Evolutionary conservation across 2,113 vertebrate genomes (phyloP).

Genomic region (Caranx melampygus): DNA sequence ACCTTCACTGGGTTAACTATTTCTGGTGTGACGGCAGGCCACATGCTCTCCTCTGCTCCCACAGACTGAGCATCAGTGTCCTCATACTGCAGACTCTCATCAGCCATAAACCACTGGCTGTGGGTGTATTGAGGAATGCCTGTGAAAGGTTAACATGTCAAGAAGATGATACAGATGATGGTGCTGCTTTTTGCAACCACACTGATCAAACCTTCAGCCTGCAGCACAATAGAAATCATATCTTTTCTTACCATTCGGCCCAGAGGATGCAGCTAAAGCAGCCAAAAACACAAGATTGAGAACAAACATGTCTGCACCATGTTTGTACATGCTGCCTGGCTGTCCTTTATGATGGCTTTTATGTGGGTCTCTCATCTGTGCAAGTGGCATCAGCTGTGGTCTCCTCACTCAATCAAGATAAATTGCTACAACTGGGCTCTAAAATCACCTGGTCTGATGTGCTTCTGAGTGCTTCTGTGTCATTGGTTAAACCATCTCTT

Average conservation of each 20-base stretch:
- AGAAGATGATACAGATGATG: neutral
- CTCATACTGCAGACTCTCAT: neutral
- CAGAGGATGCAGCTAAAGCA: constrained; percentile 12
- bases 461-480: constrained; percentile 1
- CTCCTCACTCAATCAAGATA: constrained; percentile 57
- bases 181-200: neutral
- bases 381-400: constrained; percentile 70
- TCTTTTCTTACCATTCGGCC: constrained; percentile 55
- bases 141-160: neutral
- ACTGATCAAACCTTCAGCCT: neutral
- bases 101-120: constrained; percentile 11
- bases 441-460: neutral
- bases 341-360: constrained; percentile 25
- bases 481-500: constrained; percentile 33
- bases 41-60: neutral
- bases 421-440: constrained; percentile 25
- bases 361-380: constrained; percentile 40
- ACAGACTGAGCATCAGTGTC: neutral
- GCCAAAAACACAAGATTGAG: constrained; percentile 40
- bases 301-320: constrained; percentile 47
- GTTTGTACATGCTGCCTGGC: rapidly evolving
- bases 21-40: neutral
- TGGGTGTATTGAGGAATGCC: constrained; percentile 31
- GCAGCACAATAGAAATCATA: neutral
- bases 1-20: rapidly evolving